Conservation (phyloP, 2,888 invertebrate species). For the Cenopis cana region DNA sequence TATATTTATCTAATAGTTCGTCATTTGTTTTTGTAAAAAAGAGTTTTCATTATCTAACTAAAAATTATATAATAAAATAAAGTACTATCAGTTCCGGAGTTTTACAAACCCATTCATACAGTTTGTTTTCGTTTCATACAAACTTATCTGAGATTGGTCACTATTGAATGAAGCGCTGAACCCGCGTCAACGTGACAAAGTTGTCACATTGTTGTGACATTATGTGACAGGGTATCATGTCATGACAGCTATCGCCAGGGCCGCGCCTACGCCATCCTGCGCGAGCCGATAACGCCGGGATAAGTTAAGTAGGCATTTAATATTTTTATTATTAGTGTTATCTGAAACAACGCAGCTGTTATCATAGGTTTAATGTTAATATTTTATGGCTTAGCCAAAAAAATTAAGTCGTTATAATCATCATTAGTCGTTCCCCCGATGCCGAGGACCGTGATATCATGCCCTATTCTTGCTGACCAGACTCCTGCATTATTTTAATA, state of each 20-base stretch:
- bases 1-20: background rate
- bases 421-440: too few species aligned
- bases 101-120: conserved; percentile 2
- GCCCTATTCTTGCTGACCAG: too few species aligned
- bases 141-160: conserved; percentile 28
- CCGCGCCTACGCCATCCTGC: conserved; percentile 75
- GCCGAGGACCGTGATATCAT: too few species aligned
- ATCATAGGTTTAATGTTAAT: background rate
- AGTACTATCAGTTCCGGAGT: background rate
- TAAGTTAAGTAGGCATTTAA: conserved; percentile 24
- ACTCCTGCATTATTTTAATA: too few species aligned
- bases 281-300: conserved; percentile 45
- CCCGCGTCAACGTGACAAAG: conserved; percentile 53
- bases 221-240: conserved; percentile 47
- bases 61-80: background rate
- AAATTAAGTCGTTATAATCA: background rate
- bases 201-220: conserved; percentile 60
- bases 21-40: background rate
- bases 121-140: conserved; percentile 27
- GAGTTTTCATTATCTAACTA: background rate
- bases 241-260: conserved; percentile 58
- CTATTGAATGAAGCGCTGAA: conserved; percentile 46
- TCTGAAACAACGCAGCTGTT: conserved; percentile 13
- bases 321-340: conserved; percentile 29
- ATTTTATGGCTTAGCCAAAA: background rate